phyloP scores from a whole-genome alignment of 2,113 vertebrate species.

The Pollachius pollachius region DNA sequence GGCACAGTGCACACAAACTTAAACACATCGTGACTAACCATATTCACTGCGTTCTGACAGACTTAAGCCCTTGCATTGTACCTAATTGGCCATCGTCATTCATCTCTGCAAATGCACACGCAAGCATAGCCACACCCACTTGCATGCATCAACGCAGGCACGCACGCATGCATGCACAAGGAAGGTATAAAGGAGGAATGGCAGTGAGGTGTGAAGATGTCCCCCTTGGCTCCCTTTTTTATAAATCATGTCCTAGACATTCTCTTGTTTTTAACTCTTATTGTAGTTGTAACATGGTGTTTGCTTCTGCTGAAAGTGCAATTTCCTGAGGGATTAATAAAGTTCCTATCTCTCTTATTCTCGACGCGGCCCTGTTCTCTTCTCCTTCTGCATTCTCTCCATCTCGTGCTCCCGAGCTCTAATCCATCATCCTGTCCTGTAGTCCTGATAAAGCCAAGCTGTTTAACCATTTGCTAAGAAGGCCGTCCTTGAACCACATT shows the following conservation, averaged over 20 bases:
- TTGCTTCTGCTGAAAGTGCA: no score
- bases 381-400: conserved; percentile 13
- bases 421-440: conserved; percentile 46
- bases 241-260: conserved; percentile 9
- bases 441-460: conserved; percentile 36
- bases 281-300: no score
- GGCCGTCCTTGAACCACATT: conserved; percentile 40
- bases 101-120: not conserved
- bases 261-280: not conserved
- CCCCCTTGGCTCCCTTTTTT: conserved; percentile 24
- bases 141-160: not conserved
- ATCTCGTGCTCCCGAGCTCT: conserved; percentile 15
- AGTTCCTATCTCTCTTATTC: no score
- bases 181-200: conserved; percentile 47
- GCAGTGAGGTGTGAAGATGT: conserved; percentile 57
- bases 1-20: not conserved
- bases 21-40: not conserved
- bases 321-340: no score
- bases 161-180: not conserved
- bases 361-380: no score
- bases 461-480: conserved; percentile 32
- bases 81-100: not conserved
- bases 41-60: not conserved
- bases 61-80: not conserved
- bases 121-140: not conserved